Evolutionary conservation across 1,140 invertebrate genomes (phyloP).

Genomic region (Dinothrombium tinctorium): DNA sequence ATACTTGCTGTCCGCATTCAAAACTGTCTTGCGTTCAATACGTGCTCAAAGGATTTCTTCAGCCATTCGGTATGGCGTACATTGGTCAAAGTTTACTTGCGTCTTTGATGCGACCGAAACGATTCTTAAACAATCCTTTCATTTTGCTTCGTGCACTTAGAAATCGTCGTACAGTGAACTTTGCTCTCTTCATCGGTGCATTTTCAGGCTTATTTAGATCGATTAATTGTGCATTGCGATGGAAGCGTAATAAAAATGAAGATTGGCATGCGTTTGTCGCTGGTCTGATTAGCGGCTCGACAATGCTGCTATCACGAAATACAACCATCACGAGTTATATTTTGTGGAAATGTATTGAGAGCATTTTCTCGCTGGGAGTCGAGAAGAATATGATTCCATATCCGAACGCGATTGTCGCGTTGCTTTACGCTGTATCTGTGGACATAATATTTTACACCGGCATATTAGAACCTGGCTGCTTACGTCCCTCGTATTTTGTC

Average conservation of each 20-base stretch:
- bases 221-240: slow-evolving; percentile 11
- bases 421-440: slow-evolving; percentile 50
- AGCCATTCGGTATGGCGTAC: neutral
- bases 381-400: slow-evolving; percentile 7
- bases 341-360: slow-evolving; percentile 14
- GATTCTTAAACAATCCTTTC: neutral
- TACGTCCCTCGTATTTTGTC: slow-evolving; percentile 55
- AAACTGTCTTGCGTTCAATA: neutral
- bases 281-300: slow-evolving; percentile 11
- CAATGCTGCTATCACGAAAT: slow-evolving; percentile 12
- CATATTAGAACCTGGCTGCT: slow-evolving; percentile 45
- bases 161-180: neutral
- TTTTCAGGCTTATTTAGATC: slow-evolving; percentile 5
- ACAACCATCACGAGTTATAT: slow-evolving; percentile 13
- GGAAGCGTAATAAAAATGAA: slow-evolving; percentile 4
- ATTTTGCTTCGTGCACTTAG: neutral
- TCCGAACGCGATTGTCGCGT: slow-evolving; percentile 29
- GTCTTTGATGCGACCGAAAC: neutral
- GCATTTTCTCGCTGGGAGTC: slow-evolving; percentile 1
- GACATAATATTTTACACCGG: slow-evolving; percentile 48
- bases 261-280: slow-evolving; percentile 10
- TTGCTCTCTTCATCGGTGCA: neutral
- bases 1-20: neutral
- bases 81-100: neutral
- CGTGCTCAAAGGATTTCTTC: neutral